These are phyloP conservation scores for Megalurothrips usitatus DNA, from an alignment of 2,888 invertebrate genomes.

Conservation along the genomic window DNA sequence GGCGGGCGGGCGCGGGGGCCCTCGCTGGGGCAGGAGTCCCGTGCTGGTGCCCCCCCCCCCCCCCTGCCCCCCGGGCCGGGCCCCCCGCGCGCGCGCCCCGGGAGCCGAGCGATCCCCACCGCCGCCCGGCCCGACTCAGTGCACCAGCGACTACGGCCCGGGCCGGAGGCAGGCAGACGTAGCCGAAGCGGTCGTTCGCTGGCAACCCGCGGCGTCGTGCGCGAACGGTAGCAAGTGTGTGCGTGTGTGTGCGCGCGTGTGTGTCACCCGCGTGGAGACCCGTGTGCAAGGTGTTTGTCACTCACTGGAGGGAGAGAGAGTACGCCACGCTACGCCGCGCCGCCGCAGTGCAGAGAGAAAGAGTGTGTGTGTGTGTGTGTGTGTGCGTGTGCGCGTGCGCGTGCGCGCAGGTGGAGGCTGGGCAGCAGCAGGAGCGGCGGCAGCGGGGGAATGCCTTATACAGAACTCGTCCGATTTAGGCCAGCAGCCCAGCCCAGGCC, in stretches of 20 bases:
- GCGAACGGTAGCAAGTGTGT: neutral
- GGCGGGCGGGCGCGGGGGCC: neutral
- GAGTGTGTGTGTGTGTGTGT: neutral
- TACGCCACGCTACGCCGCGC: neutral
- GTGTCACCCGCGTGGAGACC: neutral
- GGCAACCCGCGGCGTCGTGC: neutral
- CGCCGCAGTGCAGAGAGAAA: neutral
- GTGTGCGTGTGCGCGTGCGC: neutral
- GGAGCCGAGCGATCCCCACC: neutral
- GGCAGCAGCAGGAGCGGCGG: neutral
- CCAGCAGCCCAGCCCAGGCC: neutral
- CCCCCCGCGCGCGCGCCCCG: neutral
- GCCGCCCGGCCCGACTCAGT: neutral
- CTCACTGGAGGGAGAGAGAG: neutral
- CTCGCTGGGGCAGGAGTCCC: neutral
- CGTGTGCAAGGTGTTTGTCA: neutral
- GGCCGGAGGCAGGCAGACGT: neutral
- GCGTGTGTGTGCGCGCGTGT: neutral
- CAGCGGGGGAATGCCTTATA: neutral
- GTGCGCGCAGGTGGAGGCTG: neutral
- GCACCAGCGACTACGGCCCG: neutral
- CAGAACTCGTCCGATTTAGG: slow-evolving; percentile 11
- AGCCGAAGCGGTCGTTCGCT: neutral
- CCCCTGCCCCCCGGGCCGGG: neutral
- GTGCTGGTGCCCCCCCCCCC: neutral